Base-by-base conservation (phyloP, 2,888 invertebrate genomes). In the Conops quadrifasciatus region DNA sequence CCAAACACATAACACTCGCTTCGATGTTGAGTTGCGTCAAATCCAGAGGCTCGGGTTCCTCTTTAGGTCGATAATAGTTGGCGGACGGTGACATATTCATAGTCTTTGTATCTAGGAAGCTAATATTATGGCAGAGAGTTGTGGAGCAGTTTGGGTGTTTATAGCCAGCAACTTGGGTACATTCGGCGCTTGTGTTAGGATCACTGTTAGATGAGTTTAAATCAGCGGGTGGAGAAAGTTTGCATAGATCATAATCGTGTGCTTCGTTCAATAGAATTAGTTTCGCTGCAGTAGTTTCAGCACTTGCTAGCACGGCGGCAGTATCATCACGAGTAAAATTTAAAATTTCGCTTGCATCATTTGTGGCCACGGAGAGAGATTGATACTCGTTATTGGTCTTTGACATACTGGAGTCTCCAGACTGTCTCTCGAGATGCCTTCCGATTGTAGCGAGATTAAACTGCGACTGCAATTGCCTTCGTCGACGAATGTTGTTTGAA, bases 1-100 rank as follows among this genome's bases (percentile, higher is more conserved):
- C 92, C 74, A 95, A 87, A 83, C 94, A 94, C 90, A 95, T 93
- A 7, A 94, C 91, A 80, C 94, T 93, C 0, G 94, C 95, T 85
- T 95, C 94, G 67, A 94, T 93, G 81, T 95, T 95, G 51, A 95
- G 85, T 78, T 94, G 92, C 0, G 94, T 94, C 72, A 95, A 88
- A 83, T 95, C 95, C 89, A 93, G 92, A 0, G 94, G 94, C 80
- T 94, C 94, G 0, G 93, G 93, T 80, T 93, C 93, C 79, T 93
- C 93, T 0, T 91, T 92, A 0, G 92, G 92, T 73, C 92, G 90
- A 81, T 93, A 93, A 82, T 92, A 93, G 84, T 93, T 92, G 1
- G 92, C 92, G 19, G 92, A 92, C 15, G 86, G 86, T 21, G 84
- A 85, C 5, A 84, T 82, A 65, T 83, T 84, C 86, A 86, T 86